phyloP scores from a whole-genome alignment of 2,888 invertebrate species.

The Hyles lineata region DNA sequence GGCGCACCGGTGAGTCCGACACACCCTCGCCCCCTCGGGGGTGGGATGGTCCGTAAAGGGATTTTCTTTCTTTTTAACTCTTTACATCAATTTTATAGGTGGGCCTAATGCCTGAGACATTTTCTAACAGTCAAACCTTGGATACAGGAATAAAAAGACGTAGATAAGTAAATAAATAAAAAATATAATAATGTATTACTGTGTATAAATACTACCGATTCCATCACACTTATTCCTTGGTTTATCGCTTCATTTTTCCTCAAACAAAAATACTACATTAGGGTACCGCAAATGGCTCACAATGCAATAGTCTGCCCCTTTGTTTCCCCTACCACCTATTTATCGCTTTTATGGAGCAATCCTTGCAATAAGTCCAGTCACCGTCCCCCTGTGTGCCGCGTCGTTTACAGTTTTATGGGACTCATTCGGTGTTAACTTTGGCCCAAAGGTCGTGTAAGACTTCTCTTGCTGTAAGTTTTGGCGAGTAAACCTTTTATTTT shows the following conservation, averaged over 20 bases:
- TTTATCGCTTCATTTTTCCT: not conserved
- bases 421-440: slow-evolving; percentile 14
- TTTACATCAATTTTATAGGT: no score
- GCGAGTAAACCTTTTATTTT: not conserved
- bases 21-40: no score
- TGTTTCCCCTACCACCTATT: slow-evolving; percentile 15
- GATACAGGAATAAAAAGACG: no score
- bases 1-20: no score
- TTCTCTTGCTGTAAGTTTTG: slow-evolving; percentile 4
- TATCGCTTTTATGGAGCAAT: slow-evolving; percentile 18
- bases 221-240: no score
- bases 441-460: slow-evolving; percentile 1
- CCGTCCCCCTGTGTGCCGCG: slow-evolving; percentile 22
- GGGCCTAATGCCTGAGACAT: no score
- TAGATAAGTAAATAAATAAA: no score
- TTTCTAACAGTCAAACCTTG: no score
- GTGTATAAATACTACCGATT: no score
- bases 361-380: slow-evolving; percentile 21
- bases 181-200: no score
- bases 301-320: not conserved
- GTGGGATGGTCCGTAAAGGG: no score
- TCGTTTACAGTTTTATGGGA: slow-evolving; percentile 18
- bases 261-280: not conserved
- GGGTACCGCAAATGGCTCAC: not conserved
- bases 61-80: no score